Conservation (phyloP, 2,888 invertebrate species). For the Synanthedon myopaeformis region DNA sequence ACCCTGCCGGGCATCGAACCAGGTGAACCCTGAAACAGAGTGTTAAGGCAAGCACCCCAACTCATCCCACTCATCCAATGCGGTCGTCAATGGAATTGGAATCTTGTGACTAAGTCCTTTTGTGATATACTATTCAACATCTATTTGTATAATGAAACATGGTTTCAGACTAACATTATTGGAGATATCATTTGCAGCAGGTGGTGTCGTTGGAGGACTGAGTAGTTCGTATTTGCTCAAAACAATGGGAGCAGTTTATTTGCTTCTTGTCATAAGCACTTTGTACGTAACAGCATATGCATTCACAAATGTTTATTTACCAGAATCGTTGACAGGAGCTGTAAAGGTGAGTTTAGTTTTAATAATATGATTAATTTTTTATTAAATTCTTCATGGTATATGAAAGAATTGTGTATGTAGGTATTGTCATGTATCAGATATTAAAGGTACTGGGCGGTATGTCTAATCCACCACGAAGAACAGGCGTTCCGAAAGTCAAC, state of each 20-base stretch:
- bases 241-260: conserved; percentile 60
- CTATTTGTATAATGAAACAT: not conserved
- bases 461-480: no score
- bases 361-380: not conserved
- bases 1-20: no score
- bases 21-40: no score
- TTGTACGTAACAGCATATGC: conserved; percentile 54
- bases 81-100: no score
- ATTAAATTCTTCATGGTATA: not conserved
- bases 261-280: conserved; percentile 54
- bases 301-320: conserved; percentile 55
- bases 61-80: no score
- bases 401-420: no score
- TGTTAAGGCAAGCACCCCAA: no score
- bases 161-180: conserved; percentile 72
- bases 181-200: conserved; percentile 71
- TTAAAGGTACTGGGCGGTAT: no score
- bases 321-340: conserved; percentile 63
- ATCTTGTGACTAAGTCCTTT: no score
- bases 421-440: no score
- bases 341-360: conserved; percentile 26
- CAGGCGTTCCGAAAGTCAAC: no score
- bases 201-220: conserved; percentile 72
- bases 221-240: conserved; percentile 71
- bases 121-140: no score